Percentiles rank a stretch among this genome's conserved stretches.
These are phyloP conservation scores for Orchesella flavescens DNA, from an alignment of 2,888 invertebrate genomes.

Conservation along the genomic window DNA sequence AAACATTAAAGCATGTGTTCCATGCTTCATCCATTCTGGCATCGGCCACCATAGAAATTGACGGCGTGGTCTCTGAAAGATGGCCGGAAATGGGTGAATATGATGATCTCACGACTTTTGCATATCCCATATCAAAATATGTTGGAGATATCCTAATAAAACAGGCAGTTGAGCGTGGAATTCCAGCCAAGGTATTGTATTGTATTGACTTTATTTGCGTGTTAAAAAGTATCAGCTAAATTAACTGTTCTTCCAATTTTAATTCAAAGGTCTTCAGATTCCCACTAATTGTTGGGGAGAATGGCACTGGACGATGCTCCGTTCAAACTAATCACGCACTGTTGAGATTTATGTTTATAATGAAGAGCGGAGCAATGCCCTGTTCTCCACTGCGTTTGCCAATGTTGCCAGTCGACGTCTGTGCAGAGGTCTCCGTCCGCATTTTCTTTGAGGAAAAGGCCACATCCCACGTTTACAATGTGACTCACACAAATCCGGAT, in stretches of 20 bases:
- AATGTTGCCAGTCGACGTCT: not conserved
- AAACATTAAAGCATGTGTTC: slow-evolving; percentile 1
- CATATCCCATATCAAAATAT: not conserved
- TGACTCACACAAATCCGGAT: no score
- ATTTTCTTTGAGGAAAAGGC: not conserved
- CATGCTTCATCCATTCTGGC: not conserved
- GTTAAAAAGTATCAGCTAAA: no score
- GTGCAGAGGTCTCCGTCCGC: not conserved
- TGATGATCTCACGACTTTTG: not conserved
- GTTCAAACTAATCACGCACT: not conserved
- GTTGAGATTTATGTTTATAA: not conserved
- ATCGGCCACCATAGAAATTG: not conserved
- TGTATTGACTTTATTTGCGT: no score
- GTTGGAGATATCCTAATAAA: no score
- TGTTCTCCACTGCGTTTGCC: not conserved
- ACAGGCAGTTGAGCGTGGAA: no score
- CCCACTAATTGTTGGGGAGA: not conserved
- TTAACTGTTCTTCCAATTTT: no score
- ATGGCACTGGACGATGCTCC: not conserved
- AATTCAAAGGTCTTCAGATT: not conserved
- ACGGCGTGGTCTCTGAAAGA: not conserved
- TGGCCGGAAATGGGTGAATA: slow-evolving; percentile 18
- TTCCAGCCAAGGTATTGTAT: no score
- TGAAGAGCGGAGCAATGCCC: not conserved
- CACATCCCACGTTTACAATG: not conserved